phyloP scores from a whole-genome alignment of 2,888 invertebrate genomes.

The Callinectes sapidus region DNA sequence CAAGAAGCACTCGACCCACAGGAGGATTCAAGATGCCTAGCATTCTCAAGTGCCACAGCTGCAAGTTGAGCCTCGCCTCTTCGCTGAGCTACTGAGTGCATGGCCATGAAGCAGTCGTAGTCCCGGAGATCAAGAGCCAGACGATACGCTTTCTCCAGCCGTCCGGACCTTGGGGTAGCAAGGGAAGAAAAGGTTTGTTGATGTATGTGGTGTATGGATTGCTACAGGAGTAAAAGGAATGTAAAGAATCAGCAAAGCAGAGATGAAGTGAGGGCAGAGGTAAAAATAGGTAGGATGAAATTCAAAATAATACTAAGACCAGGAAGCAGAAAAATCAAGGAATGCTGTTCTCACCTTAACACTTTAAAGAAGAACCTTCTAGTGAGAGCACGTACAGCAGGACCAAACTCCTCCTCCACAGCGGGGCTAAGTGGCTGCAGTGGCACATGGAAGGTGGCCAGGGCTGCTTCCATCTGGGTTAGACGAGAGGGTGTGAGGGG shows the following conservation, averaged over 20 bases:
- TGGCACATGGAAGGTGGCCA: slow-evolving; percentile 88
- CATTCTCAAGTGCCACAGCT: slow-evolving; percentile 62
- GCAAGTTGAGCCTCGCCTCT: slow-evolving; percentile 63
- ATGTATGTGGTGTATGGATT: neutral
- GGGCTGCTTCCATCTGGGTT: slow-evolving; percentile 84
- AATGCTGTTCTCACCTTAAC: slow-evolving; percentile 80
- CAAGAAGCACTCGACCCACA: slow-evolving; percentile 58
- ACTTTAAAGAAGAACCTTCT: slow-evolving; percentile 91
- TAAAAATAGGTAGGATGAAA: neutral
- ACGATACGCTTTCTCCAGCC: slow-evolving; percentile 86
- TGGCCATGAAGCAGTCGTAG: slow-evolving; percentile 90
- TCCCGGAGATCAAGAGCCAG: slow-evolving; percentile 90
- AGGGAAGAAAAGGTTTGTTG: neutral
- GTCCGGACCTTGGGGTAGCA: slow-evolving; percentile 80
- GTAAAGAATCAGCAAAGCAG: neutral
- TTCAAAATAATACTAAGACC: neutral
- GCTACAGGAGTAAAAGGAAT: neutral
- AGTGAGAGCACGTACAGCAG: slow-evolving; percentile 86
- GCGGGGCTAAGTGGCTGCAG: slow-evolving; percentile 82
- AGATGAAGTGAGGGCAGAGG: neutral
- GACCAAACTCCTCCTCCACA: slow-evolving; percentile 84
- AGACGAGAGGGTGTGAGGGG: slow-evolving; percentile 81
- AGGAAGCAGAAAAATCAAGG: neutral
- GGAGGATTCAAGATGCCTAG: slow-evolving; percentile 62
- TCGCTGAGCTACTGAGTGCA: slow-evolving; percentile 74